Base-by-base conservation (phyloP, 2,113 vertebrate genomes). In the Melanotaenia duboulayi region DNA sequence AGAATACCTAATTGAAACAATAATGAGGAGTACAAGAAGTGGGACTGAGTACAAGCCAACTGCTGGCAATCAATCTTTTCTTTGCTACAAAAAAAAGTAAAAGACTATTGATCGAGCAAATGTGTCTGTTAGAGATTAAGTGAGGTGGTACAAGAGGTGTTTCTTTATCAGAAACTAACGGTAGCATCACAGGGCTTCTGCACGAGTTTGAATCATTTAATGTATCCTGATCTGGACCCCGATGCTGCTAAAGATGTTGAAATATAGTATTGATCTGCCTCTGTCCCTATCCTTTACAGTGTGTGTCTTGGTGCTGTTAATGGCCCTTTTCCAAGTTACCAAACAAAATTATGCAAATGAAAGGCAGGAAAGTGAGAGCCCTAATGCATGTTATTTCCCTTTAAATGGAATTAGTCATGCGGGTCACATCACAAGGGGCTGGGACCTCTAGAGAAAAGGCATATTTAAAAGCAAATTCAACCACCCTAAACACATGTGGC, bases 311-410 rank as follows among this genome's bases (percentile, higher is more conserved):
- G 61, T 74, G 71, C 80, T 79, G 88, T 89, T 90, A 88, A 92
- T 88, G 87, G 89, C 86, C 78, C 68, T 87, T 90, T 90, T 83
- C 83, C 85, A 80, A 84, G 81, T 88, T 92, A 90, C 88, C 90
- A 90, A 91, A 92, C 86, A 90, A 88, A 92, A 91, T 92, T 91
- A 93, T 91, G 90, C 78, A 92, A 92, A 93, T 90, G 74, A 1
- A 0, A 77, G 62, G 70, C 67, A 82, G 70, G 86, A 89, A 89
- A 77, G 80, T 76, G 73, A 64, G 83, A 80, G 74, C 83, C 73
- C 69, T 84, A 87, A 92, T 91, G 86, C 88, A 82, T 80, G 76
- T 84, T 84, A 89, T 92, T 88, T 78, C 87, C 78, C 87, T 90
- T 91, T 91, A 88, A 92, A 87, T 85, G 71, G 71, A 84, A 90